phyloP scores from a whole-genome alignment of 1,140 invertebrate species.

The Pantala flavescens region DNA sequence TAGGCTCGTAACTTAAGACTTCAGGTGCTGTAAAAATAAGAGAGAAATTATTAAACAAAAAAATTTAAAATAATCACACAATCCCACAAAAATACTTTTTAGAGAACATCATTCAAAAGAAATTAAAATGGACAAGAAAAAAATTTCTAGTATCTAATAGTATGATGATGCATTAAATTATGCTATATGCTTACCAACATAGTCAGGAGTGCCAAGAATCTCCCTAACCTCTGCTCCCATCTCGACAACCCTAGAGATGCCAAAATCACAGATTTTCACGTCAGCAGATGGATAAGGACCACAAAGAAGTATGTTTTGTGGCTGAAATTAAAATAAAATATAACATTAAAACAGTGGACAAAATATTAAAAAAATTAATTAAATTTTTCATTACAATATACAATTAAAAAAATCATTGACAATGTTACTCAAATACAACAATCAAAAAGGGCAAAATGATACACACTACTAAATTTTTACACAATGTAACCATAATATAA shows the following conservation, averaged over 20 bases:
- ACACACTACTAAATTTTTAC: too few species aligned
- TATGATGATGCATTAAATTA: not conserved
- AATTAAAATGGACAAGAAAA: too few species aligned
- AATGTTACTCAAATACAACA: too few species aligned
- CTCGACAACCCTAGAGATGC: constrained; percentile 56
- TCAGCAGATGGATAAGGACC: constrained; percentile 55
- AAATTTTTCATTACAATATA: not conserved
- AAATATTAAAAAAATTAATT: not conserved
- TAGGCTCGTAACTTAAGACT: constrained; percentile 60
- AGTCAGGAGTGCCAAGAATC: constrained; percentile 71
- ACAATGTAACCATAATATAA: too few species aligned
- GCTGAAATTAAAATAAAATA: constrained; percentile 39
- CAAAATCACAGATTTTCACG: constrained; percentile 67
- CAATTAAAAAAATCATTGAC: not conserved
- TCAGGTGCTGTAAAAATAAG: constrained; percentile 52
- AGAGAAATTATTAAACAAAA: not conserved
- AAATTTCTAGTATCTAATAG: not conserved
- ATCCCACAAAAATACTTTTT: not conserved
- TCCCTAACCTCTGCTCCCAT: constrained; percentile 59
- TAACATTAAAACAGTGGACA: constrained; percentile 4
- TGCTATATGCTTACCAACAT: constrained; percentile 51
- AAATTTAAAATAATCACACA: not conserved
- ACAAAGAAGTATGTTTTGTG: constrained; percentile 64
- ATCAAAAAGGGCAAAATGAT: too few species aligned
- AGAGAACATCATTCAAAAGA: not conserved